A percentile compares a stretch with the other conserved stretches of the same genome.
phyloP scores from a whole-genome alignment of 64 coral and sea anemone genomes.

The Trachythela sp. region DNA sequence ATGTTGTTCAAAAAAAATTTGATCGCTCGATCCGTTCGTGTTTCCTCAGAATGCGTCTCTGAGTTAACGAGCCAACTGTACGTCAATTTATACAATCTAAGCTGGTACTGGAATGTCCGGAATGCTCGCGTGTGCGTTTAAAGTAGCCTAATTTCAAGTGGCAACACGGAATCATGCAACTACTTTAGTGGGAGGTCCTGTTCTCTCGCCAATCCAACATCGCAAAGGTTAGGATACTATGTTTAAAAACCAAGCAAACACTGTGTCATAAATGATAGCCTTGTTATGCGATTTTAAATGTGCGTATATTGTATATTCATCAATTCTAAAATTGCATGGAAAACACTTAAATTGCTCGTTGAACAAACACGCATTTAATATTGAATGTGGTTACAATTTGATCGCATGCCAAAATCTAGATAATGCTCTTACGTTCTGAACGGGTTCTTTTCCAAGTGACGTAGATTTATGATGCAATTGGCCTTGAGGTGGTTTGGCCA shows the following conservation, averaged over 20 bases:
- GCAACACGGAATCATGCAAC: background rate
- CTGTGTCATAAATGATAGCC: no score
- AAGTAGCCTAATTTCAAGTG: background rate
- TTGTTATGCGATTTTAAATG: background rate
- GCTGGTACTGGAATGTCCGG: background rate
- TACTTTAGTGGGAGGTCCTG: background rate
- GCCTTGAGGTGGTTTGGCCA: no score
- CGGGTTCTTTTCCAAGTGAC: no score
- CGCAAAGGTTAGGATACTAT: no score
- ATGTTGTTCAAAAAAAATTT: background rate
- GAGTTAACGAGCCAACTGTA: background rate
- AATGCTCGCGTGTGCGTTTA: background rate
- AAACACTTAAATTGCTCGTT: background rate
- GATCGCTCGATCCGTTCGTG: background rate
- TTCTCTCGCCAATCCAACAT: no score
- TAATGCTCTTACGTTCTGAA: background rate
- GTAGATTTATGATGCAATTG: no score
- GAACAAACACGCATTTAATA: background rate
- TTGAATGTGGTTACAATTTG: background rate
- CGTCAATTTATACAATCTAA: background rate
- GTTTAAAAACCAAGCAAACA: no score
- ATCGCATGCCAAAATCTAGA: background rate
- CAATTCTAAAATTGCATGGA: no score
- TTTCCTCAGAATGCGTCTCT: background rate
- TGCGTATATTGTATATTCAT: background rate